Conservation (phyloP, 2,797 vertebrate species). For the Notamacropus eugenii region DNA sequence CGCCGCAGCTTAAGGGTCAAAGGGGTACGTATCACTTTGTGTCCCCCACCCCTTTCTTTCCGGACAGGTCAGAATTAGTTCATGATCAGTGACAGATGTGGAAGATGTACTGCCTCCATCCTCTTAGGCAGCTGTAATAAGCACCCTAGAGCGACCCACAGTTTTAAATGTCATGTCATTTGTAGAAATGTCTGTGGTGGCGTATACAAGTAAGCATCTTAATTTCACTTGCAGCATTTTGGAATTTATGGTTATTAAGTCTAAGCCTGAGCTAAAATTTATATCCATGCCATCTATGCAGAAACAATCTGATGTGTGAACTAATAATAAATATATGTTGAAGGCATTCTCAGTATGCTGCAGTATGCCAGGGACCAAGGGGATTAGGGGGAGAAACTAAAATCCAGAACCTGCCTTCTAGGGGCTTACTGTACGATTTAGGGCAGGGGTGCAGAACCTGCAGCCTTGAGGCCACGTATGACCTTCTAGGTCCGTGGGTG, state of each 20-base stretch:
- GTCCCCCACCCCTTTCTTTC: accelerated
- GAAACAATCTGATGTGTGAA: not conserved
- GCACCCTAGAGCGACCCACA: not conserved
- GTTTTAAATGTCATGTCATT: not conserved
- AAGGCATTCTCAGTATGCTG: accelerated
- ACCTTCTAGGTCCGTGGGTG: no score
- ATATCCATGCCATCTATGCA: not conserved
- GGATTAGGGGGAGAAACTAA: not conserved
- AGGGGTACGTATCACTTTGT: slow-evolving; percentile 81
- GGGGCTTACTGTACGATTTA: not conserved
- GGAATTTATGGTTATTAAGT: not conserved
- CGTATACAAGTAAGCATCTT: not conserved
- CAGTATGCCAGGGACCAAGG: not conserved
- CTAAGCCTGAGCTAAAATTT: not conserved
- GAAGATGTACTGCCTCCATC: accelerated
- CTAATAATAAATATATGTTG: not conserved
- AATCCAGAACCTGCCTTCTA: not conserved
- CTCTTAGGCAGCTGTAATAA: not conserved
- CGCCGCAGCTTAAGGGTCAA: slow-evolving; percentile 88
- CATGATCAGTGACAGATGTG: accelerated
- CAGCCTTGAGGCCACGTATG: no score
- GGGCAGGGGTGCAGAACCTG: no score
- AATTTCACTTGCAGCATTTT: not conserved
- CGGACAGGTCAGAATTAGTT: not conserved
- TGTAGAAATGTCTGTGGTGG: accelerated